Base-by-base conservation (phyloP, 2,113 vertebrate genomes). In the Diadophis punctatus region DNA sequence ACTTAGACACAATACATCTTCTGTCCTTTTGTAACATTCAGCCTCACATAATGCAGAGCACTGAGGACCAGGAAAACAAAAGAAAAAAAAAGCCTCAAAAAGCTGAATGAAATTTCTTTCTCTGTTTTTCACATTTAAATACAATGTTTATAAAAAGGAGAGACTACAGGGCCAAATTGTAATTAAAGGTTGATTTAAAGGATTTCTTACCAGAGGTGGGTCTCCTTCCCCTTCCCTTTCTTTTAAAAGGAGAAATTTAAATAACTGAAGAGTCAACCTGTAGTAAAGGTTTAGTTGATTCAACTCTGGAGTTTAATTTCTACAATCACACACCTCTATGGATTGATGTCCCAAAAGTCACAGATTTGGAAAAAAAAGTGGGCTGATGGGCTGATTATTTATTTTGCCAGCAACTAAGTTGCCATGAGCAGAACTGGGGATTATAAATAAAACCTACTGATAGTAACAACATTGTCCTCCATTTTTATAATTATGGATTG, bases 281-380 rank as follows among this genome's bases (percentile, higher is more conserved):
- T 95, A 86, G 95, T 96, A 93, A 96, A 96, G 95, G 95, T 97
- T 86, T 90, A 95, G 96, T 94, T 97, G 96, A 97, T 97, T 97
- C 97, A 97, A 95, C 97, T 97, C 96, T 96, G 95, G 96, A 97
- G 97, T 96, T 96, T 91, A 97, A 97, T 98, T 97, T 98, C 96
- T 98, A 96, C 96, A 98, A 98, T 98, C 97, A 97, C 97, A 96
- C 96, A 96, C 96, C 96, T 97, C 97, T 98, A 97, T 96, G 96
- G 97, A 97, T 98, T 97, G 97, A 97, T 97, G 96, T 97, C 97
- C 96, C 96, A 96, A 98, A 97, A 91, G 93, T 97, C 95, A 97
- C 97, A 96, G 97, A 97, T 98, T 97, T 97, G 97, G 97, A 97
- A 93, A 90, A 96, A 95, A 97, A n/a, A n/a, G 97, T 93, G 48